phyloP scores from a whole-genome alignment of 2,888 invertebrate species.

The Cheilosia impressa region DNA sequence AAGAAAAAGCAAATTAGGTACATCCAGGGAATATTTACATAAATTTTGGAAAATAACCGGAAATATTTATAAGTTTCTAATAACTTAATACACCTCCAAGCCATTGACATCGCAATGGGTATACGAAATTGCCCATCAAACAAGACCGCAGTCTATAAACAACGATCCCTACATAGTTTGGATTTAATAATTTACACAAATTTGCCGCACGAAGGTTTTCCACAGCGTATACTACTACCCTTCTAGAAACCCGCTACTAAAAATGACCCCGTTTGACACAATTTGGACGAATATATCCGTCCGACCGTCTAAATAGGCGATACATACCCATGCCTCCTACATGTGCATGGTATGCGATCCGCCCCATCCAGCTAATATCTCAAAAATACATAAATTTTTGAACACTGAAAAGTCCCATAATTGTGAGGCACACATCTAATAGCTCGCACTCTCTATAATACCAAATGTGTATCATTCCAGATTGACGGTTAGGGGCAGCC shows the following conservation, averaged over 20 bases:
- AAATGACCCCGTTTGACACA: constrained; percentile 19
- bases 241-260: background rate
- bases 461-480: background rate
- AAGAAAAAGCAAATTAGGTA: no score
- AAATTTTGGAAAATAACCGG: no score
- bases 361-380: background rate
- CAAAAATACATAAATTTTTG: background rate
- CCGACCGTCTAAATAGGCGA: background rate
- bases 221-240: background rate
- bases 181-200: no score
- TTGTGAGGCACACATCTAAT: background rate
- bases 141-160: no score
- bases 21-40: no score
- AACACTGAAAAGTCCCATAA: background rate
- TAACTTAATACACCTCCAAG: no score
- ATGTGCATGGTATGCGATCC: background rate
- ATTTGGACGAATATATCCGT: constrained; percentile 1
- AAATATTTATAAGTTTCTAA: no score
- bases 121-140: no score
- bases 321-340: background rate
- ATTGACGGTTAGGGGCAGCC: background rate
- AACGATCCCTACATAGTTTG: no score
- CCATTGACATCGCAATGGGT: no score
- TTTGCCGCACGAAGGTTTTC: background rate
- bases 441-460: background rate